phyloP scores from a whole-genome alignment of 2,113 vertebrate genomes.

The Neolamprologus variostigma region DNA sequence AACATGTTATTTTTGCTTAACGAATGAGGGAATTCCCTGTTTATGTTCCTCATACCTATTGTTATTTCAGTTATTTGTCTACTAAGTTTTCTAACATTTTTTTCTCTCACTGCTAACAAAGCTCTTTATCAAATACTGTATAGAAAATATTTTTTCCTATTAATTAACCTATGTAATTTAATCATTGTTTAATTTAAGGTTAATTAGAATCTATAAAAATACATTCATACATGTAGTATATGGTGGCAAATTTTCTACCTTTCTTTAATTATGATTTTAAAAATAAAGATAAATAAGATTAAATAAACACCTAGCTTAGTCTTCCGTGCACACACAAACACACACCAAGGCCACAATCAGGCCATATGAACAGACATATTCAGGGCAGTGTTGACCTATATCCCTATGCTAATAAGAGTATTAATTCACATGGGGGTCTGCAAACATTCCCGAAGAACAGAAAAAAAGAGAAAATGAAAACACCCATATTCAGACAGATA shows the following conservation, averaged over 20 bases:
- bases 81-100: neutral
- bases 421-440: slow-evolving; percentile 49
- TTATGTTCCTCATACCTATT: neutral
- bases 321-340: neutral
- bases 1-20: neutral
- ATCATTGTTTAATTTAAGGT: neutral
- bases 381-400: slow-evolving; percentile 69
- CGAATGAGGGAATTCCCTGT: neutral
- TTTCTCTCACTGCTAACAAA: neutral
- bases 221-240: neutral
- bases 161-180: neutral
- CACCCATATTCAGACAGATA: neutral
- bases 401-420: slow-evolving; percentile 68
- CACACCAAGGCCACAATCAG: slow-evolving; percentile 33
- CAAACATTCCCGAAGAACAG: neutral
- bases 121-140: neutral
- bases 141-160: neutral
- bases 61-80: neutral
- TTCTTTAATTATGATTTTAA: neutral
- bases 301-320: neutral
- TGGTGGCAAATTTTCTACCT: neutral
- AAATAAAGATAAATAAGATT: neutral
- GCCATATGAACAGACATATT: slow-evolving; percentile 60
- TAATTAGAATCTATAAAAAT: neutral
- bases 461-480: neutral